Conservation (phyloP, 92 coral and sea anemone genomes). For the Epizoanthus ramosus region DNA sequence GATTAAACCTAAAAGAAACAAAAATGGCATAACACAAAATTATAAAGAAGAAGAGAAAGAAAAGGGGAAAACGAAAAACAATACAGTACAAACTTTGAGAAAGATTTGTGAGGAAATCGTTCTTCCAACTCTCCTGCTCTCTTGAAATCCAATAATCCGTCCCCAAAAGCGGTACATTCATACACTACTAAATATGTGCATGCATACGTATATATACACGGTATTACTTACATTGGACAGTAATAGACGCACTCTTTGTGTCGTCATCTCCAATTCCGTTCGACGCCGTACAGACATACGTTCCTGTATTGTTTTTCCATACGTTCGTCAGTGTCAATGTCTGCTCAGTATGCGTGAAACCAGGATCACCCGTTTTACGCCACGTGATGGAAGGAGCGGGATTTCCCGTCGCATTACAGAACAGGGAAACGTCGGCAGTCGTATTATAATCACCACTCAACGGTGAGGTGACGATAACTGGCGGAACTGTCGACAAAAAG, state of each 20-base stretch:
- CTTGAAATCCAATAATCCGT: too few relatives aligned
- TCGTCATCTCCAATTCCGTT: slow-evolving; percentile 23
- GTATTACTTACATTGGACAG: slow-evolving; percentile 53
- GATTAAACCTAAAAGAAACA: too few relatives aligned
- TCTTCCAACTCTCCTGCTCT: too few relatives aligned
- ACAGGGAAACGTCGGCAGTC: slow-evolving; percentile 3
- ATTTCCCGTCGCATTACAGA: slow-evolving; percentile 52
- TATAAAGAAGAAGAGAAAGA: too few relatives aligned
- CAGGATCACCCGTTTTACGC: slow-evolving; percentile 17
- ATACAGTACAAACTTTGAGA: too few relatives aligned
- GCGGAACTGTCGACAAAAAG: slow-evolving; percentile 29
- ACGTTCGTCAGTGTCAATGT: not conserved
- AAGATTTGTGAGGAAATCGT: too few relatives aligned
- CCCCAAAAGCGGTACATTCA: too few relatives aligned
- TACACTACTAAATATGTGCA: too few relatives aligned
- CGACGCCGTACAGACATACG: slow-evolving; percentile 11
- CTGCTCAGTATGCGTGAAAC: not conserved
- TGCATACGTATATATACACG: not conserved
- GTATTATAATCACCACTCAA: slow-evolving; percentile 17
- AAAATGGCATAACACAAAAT: too few relatives aligned
- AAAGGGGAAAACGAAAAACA: too few relatives aligned
- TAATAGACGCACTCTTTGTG: slow-evolving; percentile 14
- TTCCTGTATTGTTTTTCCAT: slow-evolving; percentile 28
- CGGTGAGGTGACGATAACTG: slow-evolving; percentile 12
- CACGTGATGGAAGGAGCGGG: slow-evolving; percentile 50